Evolutionary conservation across 2,113 vertebrate genomes (phyloP), one percentile per base, ranked within the genome.

Genomic region (Siphamia tubifer): DNA sequence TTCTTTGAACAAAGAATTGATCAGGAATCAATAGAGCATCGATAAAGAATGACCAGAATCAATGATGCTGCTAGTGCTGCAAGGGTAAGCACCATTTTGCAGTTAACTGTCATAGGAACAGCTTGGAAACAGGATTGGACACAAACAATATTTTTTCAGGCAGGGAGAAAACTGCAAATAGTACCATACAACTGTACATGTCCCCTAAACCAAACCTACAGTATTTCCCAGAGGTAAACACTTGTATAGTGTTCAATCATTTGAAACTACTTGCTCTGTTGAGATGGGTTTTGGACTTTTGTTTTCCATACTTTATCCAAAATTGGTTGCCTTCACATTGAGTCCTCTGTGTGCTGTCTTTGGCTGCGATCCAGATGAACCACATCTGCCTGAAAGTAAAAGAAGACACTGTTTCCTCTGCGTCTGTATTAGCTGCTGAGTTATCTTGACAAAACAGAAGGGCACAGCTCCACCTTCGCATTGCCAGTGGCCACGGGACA

Each of bases 391-490:
- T 56, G 35, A 54, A 49, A 75, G 48, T 55, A 34, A 61, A 40
- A 74, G 38, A 68, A 65, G 36, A 65, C 39, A 30, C 36, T 32
- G 52, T 30, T 72, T 38, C 63, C 48, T 57, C 66, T 64, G 49
- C 55, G 20, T 74, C 34, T 58, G 53, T 61, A 68, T 78, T 66
- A 62, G 67, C 63, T 2, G 0, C 74, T 27, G 40, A 80, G 54
- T 83, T 83, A 81, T 86, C 68, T 71, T 49, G 47, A 49, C 16
- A 48, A 73, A 78, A 81, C 83, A 83, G 77, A 74, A 72, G 63
- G 62, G 13, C 60, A 38, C 42, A 27, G 56, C 48, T 53, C 69
- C 65, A 72, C 73, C 72, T 79, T 76, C 42, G 58, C 27, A n/a
- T 19, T 0, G 47, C 23, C 25, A 40, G 30, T 35, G 65, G 40